These are phyloP conservation scores for Callithrix jacchus DNA, from an alignment of 2,113 vertebrate species.

Conservation along the genomic window DNA sequence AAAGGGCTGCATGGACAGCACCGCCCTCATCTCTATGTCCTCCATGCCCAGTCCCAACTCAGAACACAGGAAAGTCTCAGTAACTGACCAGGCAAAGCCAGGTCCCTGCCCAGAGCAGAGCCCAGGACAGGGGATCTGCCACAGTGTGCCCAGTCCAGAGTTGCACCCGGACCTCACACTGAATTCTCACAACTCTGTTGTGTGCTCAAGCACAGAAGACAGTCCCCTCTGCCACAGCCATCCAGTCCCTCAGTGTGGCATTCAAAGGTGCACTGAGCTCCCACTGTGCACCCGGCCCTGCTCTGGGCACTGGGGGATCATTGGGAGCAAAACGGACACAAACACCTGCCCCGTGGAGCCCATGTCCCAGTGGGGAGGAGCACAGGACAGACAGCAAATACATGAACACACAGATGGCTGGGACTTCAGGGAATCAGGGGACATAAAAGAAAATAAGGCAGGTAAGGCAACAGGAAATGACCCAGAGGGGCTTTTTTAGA, in stretches of 20 bases:
- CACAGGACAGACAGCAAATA: background rate
- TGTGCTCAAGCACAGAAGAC: background rate
- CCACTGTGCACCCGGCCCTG: background rate
- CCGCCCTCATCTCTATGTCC: background rate
- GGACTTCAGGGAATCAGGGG: background rate
- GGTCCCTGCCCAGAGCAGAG: background rate
- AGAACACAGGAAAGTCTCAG: background rate
- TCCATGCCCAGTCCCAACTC: background rate
- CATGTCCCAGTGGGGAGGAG: rapidly evolving
- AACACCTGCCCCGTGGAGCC: background rate
- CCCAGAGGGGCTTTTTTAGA: background rate
- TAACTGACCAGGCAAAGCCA: background rate
- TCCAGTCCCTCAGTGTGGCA: background rate
- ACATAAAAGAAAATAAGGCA: background rate
- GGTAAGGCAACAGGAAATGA: background rate
- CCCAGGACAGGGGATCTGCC: background rate
- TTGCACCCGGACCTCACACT: background rate
- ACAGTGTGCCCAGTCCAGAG: background rate
- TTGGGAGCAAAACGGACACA: background rate
- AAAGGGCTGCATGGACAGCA: background rate
- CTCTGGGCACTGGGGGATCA: background rate
- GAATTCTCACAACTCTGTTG: background rate
- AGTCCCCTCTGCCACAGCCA: background rate
- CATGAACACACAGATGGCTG: background rate
- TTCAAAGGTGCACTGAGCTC: background rate